phyloP scores from a whole-genome alignment of 2,797 vertebrate species.

The Tachyglossus aculeatus region DNA sequence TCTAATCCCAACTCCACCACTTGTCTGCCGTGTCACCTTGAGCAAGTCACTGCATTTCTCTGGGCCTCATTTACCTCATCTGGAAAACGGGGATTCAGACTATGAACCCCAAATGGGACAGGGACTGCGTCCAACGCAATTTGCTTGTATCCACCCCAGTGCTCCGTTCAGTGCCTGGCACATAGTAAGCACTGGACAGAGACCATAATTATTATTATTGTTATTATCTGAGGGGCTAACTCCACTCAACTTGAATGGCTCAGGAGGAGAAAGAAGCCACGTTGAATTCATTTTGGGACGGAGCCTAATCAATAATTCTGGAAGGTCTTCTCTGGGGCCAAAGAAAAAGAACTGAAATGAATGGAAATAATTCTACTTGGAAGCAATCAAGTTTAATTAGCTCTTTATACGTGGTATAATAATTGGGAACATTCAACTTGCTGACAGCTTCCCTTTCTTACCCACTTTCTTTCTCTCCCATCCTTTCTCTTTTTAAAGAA shows the following conservation, averaged over 20 bases:
- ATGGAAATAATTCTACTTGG: constrained; percentile 83
- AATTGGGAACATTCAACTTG: constrained; percentile 81
- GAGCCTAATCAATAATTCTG: constrained; percentile 40
- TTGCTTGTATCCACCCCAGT: no score
- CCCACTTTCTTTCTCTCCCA: constrained; percentile 40
- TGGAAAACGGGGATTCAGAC: no score
- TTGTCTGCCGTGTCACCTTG: no score
- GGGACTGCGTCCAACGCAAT: no score
- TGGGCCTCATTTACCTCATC: no score
- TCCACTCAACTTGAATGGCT: not conserved
- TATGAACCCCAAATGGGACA: no score
- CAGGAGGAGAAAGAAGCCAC: not conserved
- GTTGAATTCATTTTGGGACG: constrained; percentile 19
- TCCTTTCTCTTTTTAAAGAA: constrained; percentile 64
- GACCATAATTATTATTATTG: no score
- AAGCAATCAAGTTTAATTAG: constrained; percentile 86
- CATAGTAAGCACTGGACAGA: no score
- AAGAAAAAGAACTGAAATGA: constrained; percentile 55
- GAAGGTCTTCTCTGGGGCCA: constrained; percentile 17
- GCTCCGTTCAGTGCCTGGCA: no score
- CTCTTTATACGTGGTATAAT: constrained; percentile 80
- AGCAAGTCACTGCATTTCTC: no score
- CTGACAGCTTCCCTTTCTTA: constrained; percentile 77
- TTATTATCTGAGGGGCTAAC: no score
- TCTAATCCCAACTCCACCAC: no score